phyloP scores from a whole-genome alignment of 2,888 invertebrate species.

The Micoletzkya japonica region DNA sequence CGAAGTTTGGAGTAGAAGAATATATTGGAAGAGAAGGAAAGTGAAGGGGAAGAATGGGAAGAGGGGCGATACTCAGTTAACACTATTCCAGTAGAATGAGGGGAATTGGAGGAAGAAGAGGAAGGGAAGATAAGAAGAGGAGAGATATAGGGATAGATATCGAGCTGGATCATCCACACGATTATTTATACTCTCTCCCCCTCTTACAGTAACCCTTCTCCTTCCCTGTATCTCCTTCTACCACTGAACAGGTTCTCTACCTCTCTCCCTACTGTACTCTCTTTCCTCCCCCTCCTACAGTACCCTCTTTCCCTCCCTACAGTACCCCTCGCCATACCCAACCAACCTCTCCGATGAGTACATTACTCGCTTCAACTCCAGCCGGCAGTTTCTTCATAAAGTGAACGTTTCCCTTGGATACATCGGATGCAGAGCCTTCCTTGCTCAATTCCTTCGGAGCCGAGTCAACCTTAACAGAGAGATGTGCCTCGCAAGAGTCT shows the following conservation, averaged over 20 bases:
- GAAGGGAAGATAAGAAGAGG: background rate
- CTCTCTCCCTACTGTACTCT: background rate
- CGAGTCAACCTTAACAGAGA: slow-evolving; percentile 48
- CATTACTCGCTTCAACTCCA: slow-evolving; percentile 95
- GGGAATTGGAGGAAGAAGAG: background rate
- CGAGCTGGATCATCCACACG: background rate
- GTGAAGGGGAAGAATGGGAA: too few relatives aligned
- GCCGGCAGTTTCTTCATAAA: slow-evolving; percentile 95
- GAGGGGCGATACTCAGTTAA: too few relatives aligned
- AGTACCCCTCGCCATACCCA: slow-evolving; percentile 4
- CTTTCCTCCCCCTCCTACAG: background rate
- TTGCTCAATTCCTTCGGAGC: slow-evolving; percentile 57
- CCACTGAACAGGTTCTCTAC: background rate
- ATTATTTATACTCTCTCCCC: background rate
- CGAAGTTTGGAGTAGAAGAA: too few relatives aligned
- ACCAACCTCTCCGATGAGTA: slow-evolving; percentile 83
- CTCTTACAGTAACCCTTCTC: too few relatives aligned
- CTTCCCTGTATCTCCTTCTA: background rate
- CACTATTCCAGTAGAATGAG: background rate
- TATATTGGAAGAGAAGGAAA: too few relatives aligned
- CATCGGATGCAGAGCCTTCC: slow-evolving; percentile 43
- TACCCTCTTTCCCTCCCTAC: background rate
- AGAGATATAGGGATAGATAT: background rate
- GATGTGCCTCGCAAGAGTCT: background rate
- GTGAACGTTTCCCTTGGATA: slow-evolving; percentile 75